Evolutionary conservation across 2,888 invertebrate species (phyloP).

Genomic region (Dasysyrphus tricinctus): DNA sequence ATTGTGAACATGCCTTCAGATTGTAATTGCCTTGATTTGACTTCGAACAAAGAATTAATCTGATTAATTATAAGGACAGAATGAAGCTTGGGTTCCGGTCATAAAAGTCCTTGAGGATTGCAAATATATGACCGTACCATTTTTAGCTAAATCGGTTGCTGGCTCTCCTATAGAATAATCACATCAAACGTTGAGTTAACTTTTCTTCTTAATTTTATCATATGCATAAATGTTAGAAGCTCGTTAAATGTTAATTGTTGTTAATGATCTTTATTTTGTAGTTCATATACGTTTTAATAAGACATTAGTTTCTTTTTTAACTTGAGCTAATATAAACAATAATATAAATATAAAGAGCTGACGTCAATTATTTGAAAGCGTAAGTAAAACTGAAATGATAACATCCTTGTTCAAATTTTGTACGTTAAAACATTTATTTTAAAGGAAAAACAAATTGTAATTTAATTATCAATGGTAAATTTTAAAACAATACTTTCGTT

Average conservation of each 20-base stretch:
- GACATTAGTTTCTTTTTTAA: constrained; percentile 8
- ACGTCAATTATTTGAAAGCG: neutral
- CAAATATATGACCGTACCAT: neutral
- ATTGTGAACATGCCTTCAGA: too few species aligned
- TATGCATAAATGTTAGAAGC: constrained; percentile 63
- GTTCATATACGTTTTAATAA: constrained; percentile 39
- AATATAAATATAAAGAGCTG: neutral
- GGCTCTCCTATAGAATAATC: neutral
- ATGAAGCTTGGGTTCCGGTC: too few species aligned
- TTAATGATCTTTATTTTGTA: constrained; percentile 59
- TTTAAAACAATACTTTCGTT: too few species aligned
- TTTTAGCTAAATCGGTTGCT: neutral
- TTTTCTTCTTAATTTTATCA: neutral
- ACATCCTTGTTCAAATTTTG: neutral
- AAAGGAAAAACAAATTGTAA: too few species aligned
- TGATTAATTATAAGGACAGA: too few species aligned
- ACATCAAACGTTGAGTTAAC: neutral
- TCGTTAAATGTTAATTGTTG: constrained; percentile 66
- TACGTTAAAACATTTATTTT: too few species aligned
- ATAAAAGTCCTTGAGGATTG: too few species aligned
- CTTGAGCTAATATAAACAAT: neutral
- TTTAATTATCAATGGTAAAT: too few species aligned
- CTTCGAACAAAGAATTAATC: too few species aligned
- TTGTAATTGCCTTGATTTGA: too few species aligned
- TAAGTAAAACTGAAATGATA: constrained; percentile 12